These are phyloP conservation scores for Corydoras sp. DNA, from an alignment of 2,113 vertebrate species.

Conservation along the genomic window DNA sequence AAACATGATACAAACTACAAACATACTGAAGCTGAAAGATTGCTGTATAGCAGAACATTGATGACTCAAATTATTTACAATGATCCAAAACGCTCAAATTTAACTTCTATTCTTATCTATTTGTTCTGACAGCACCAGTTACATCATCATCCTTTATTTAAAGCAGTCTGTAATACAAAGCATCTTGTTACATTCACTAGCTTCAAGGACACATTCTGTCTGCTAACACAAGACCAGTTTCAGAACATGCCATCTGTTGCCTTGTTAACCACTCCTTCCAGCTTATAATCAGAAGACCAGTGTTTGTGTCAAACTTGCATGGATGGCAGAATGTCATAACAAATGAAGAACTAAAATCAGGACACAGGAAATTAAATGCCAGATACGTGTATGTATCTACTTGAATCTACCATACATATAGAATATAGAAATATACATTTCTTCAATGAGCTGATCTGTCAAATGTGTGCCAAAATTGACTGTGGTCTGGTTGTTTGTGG, in stretches of 20 bases:
- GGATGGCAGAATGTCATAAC: constrained; percentile 24
- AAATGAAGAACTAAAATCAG: constrained; percentile 25
- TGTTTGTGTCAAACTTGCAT: constrained; percentile 29
- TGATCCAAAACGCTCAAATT: constrained; percentile 9
- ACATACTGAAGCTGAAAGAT: too few relatives aligned
- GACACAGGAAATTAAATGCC: not conserved
- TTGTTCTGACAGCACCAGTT: constrained; percentile 34
- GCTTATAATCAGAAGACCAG: not conserved
- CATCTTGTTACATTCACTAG: constrained; percentile 24
- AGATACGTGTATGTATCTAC: not conserved
- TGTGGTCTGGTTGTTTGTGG: too few relatives aligned
- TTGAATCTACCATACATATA: too few relatives aligned
- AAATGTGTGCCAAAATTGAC: too few relatives aligned
- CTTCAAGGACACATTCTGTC: constrained; percentile 31
- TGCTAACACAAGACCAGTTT: constrained; percentile 16
- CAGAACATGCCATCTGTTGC: constrained; percentile 31
- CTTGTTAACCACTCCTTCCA: constrained; percentile 20
- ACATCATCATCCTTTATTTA: constrained; percentile 32
- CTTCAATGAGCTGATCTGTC: too few relatives aligned
- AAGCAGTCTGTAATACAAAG: constrained; percentile 30
- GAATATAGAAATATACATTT: too few relatives aligned
- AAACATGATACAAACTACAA: too few relatives aligned
- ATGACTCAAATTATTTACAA: too few relatives aligned
- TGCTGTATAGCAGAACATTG: too few relatives aligned
- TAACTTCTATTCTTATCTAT: not conserved